Percentiles rank a stretch among this genome's conserved stretches.
Conservation (phyloP, 2,797 vertebrate genomes). For the Balearica regulorum region DNA sequence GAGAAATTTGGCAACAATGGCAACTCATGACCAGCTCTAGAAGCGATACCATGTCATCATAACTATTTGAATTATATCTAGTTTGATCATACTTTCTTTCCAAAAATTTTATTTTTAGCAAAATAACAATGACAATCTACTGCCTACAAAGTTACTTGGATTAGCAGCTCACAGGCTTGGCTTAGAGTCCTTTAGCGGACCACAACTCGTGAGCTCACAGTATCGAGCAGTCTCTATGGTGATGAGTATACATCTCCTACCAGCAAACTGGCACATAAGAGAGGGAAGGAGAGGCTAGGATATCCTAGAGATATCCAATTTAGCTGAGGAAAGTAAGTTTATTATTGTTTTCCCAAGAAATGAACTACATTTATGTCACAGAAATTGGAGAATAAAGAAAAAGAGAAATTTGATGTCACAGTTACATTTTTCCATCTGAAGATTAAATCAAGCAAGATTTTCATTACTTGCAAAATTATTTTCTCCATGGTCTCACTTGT, state of each 20-base stretch:
- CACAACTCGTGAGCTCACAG: not conserved
- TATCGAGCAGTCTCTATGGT: not conserved
- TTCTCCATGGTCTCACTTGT: not conserved
- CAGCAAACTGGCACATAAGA: not conserved
- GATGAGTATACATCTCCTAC: not conserved
- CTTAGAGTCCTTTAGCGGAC: not conserved
- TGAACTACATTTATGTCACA: not conserved
- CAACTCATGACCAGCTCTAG: not conserved
- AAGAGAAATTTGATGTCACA: not conserved
- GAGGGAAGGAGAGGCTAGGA: not conserved
- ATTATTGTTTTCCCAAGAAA: not conserved
- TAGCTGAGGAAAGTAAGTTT: not conserved
- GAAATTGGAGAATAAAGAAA: not conserved
- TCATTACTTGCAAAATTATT: not conserved
- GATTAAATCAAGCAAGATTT: not conserved
- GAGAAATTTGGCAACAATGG: not conserved
- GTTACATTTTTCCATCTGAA: not conserved
- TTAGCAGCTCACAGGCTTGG: not conserved
- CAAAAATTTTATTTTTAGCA: not conserved
- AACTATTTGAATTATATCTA: not conserved
- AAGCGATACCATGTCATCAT: not conserved
- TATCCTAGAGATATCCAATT: not conserved
- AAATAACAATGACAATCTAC: not conserved
- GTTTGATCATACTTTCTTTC: not conserved
- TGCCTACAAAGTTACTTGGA: not conserved